Percentiles rank a stretch among this genome's conserved stretches.
Evolutionary conservation across 2,797 vertebrate genomes (phyloP).

Genomic region (Schizopygopsis pylzovi): DNA sequence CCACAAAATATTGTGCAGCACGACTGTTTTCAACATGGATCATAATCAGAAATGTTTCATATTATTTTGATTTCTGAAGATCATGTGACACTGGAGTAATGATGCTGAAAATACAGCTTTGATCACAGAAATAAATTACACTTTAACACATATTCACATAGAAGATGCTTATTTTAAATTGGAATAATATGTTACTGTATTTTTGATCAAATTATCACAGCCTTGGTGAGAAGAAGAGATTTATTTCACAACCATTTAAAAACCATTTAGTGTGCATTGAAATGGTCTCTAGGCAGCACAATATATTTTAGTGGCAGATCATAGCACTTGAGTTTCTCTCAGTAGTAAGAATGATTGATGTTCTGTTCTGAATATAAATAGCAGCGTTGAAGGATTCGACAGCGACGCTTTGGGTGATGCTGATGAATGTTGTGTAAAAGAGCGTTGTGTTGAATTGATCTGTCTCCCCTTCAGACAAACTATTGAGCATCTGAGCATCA

Average conservation of each 20-base stretch:
- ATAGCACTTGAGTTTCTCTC: background rate
- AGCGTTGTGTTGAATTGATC: background rate
- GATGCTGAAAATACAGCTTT: background rate
- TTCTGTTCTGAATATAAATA: background rate
- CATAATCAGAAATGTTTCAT: background rate
- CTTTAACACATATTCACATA: background rate
- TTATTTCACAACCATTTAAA: background rate
- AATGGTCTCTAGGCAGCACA: background rate
- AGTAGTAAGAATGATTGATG: background rate
- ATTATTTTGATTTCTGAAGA: background rate
- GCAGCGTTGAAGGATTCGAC: background rate
- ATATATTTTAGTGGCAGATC: background rate
- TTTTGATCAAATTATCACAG: too few species aligned
- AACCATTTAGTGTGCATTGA: background rate
- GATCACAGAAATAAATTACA: background rate
- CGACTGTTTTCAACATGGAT: background rate
- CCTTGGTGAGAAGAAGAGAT: background rate
- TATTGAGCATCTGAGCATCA: constrained; percentile 5
- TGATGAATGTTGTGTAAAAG: background rate
- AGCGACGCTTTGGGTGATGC: background rate
- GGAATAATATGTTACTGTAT: background rate
- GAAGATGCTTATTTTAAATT: too few species aligned
- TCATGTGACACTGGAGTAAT: background rate
- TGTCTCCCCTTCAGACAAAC: background rate
- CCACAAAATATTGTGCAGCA: background rate